phyloP scores from a whole-genome alignment of 2,113 vertebrate species.

The Chaetorhynchus papuensis region DNA sequence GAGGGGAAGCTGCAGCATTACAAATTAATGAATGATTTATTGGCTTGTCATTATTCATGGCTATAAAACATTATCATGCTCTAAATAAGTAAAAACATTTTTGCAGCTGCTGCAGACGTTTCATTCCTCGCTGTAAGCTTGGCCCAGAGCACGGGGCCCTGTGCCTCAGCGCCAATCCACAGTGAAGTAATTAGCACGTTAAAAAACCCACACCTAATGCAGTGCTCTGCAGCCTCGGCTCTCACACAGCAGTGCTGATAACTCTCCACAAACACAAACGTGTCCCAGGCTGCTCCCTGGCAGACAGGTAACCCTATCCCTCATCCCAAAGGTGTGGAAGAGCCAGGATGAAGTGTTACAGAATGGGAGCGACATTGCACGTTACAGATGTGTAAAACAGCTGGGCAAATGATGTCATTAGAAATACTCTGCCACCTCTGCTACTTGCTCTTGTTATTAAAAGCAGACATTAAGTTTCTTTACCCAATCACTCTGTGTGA shows the following conservation, averaged over 20 bases:
- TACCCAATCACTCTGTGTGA: constrained; percentile 34
- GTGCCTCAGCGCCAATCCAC: constrained; percentile 32
- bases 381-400: constrained; percentile 76
- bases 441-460: constrained; percentile 74
- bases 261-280: not conserved
- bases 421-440: constrained; percentile 64
- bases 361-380: constrained; percentile 33
- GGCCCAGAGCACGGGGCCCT: not conserved
- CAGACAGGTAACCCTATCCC: constrained; percentile 31
- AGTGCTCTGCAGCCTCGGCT: not conserved
- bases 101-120: constrained; percentile 69
- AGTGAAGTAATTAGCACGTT: constrained; percentile 54
- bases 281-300: not conserved
- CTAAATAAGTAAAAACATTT: constrained; percentile 72
- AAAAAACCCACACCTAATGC: not conserved
- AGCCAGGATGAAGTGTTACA: constrained; percentile 73
- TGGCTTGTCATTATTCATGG: constrained; percentile 55
- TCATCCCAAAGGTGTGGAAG: constrained; percentile 28
- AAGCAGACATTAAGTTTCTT: constrained; percentile 69
- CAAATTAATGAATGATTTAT: constrained; percentile 53
- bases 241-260: not conserved
- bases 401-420: constrained; percentile 74
- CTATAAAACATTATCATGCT: constrained; percentile 67
- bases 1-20: not conserved
- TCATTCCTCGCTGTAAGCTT: constrained; percentile 38